Base-by-base conservation (phyloP, 2,888 invertebrate species). In the Atethmia centrago region DNA sequence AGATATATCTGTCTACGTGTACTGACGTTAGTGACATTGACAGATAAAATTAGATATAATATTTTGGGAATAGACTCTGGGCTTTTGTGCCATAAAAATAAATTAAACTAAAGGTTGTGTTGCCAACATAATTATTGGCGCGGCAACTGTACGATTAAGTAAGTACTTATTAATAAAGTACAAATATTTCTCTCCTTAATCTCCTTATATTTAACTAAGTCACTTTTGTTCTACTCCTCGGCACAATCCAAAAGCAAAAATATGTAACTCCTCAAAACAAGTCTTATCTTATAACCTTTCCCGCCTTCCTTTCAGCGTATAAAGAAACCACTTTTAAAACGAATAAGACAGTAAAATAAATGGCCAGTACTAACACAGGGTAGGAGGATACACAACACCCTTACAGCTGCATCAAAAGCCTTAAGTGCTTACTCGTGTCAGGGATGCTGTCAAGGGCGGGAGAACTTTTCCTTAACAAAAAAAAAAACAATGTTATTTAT, bases 361-460 rank as follows among this genome's bases (percentile, higher is more conserved):
- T 80, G 67, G 77, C 64, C 67, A 47, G 71, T 74, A n/a, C n/a
- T n/a, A 82, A 86, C 86, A 86, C 86, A 86, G 85, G 80, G 83
- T 84, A 82, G 69, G 70, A 81, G 74, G 72, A 79, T 82, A 85
- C 77, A 84, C 82, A 82, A 78, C 84, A 69, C 74, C 82, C 74
- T 79, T 82, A 82, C 77, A 77, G 75, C 63, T 85, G 86, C 84
- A 85, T 75, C 70, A 65, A 62, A 40, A 71, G 65, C 64, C 79
- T 83, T 85, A 86, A 85, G 85, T 85, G 85, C 85, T 85, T 86
- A 85, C 86, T 84, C 77, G 80, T 83, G 84, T 83, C 84, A 79
- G 69, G 62, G 69, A 69, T 80, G 73, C 78, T 85, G 84, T 75
- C 80, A 76, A 77, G 83, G 77, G 67, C 69, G 58, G 51, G 47